Percentiles rank a stretch among this genome's conserved stretches.
Conservation (phyloP, 2,797 vertebrate species). For the Poecile montanus region DNA sequence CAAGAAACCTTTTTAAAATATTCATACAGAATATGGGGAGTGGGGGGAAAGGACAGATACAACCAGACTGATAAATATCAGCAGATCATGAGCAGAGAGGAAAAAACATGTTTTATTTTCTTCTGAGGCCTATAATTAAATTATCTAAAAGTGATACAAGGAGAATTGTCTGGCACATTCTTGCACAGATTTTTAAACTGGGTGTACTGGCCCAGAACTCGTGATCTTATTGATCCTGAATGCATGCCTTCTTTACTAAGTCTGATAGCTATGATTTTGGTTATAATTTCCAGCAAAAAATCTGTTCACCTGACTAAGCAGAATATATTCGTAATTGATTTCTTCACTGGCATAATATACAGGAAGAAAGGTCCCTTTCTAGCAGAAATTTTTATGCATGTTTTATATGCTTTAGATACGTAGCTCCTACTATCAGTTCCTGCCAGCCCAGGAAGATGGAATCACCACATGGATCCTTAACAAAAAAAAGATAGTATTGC, state of each 20-base stretch:
- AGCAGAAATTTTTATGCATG: background rate
- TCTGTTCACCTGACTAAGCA: background rate
- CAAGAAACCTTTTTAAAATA: background rate
- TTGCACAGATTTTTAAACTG: background rate
- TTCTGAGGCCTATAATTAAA: background rate
- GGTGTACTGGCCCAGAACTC: background rate
- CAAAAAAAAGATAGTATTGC: background rate
- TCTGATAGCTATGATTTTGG: background rate
- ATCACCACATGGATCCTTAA: background rate
- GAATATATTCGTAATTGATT: background rate
- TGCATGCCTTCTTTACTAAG: background rate
- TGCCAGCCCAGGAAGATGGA: background rate
- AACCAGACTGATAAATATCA: background rate
- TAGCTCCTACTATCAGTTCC: background rate
- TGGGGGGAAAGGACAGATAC: rapidly evolving
- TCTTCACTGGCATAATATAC: background rate
- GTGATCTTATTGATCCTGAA: background rate
- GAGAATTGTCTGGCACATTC: background rate
- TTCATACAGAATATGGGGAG: background rate
- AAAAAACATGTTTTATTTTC: background rate
- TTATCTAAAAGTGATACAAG: background rate
- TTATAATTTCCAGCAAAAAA: background rate
- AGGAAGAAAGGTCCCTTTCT: background rate
- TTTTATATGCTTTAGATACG: rapidly evolving
- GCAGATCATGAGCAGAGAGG: background rate